A percentile compares a stretch with the other conserved stretches of the same genome.
Evolutionary conservation across 2,888 invertebrate genomes (phyloP).

Genomic region (Autographa gamma): DNA sequence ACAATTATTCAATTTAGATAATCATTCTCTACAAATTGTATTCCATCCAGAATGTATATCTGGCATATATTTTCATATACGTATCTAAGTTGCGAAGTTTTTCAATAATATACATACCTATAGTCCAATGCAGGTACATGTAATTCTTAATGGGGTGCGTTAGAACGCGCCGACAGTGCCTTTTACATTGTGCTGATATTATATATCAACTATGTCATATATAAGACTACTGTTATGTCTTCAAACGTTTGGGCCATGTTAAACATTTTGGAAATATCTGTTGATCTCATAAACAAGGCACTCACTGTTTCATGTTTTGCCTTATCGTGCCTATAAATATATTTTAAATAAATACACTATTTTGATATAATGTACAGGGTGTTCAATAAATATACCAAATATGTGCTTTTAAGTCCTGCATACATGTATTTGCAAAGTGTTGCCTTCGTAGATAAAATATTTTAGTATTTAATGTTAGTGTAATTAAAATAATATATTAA

Average conservation of each 20-base stretch:
- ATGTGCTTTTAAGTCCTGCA: constrained; percentile 85
- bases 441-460: constrained; percentile 80
- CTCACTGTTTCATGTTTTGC: constrained; percentile 76
- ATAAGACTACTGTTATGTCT: constrained; percentile 37
- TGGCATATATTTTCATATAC: constrained; percentile 58
- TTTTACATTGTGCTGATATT: constrained; percentile 66
- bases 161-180: constrained; percentile 64
- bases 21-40: constrained; percentile 33
- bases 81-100: constrained; percentile 52
- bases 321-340: constrained; percentile 81
- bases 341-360: constrained; percentile 78
- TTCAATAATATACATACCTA: constrained; percentile 19
- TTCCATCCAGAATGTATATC: constrained; percentile 46
- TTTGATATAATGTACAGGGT: constrained; percentile 88
- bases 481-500: constrained; percentile 52
- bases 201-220: constrained; percentile 54
- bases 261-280: constrained; percentile 66
- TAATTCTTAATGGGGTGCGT: constrained; percentile 28
- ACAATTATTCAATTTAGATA: constrained; percentile 38
- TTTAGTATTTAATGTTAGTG: constrained; percentile 44
- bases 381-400: constrained; percentile 86
- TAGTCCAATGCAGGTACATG: constrained; percentile 46
- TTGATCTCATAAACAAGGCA: constrained; percentile 84
- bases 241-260: constrained; percentile 54
- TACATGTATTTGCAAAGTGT: constrained; percentile 78